Conservation (phyloP, 2,113 vertebrate genomes). For the Oncorhynchus mykiss region DNA sequence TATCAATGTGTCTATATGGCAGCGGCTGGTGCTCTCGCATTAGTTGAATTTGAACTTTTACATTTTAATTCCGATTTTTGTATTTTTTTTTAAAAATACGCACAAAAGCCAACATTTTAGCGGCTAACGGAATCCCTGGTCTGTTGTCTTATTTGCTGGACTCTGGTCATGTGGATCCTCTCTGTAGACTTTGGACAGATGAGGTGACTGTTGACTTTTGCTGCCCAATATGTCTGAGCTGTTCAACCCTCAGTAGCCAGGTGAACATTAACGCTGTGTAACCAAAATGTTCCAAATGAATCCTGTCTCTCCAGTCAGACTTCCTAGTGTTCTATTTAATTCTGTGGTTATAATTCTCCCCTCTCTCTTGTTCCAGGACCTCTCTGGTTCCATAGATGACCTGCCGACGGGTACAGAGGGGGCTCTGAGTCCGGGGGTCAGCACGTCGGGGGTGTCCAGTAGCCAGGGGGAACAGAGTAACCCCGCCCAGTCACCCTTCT, state of each 20-base stretch:
- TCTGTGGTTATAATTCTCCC: constrained; percentile 7
- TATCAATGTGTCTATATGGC: too few relatives aligned
- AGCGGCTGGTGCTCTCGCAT: too few relatives aligned
- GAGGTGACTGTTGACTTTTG: too few relatives aligned
- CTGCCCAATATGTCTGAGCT: too few relatives aligned
- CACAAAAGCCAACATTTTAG: too few relatives aligned
- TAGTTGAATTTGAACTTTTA: too few relatives aligned
- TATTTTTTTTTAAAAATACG: too few relatives aligned
- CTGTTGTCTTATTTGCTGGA: neutral
- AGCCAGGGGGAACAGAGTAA: constrained; percentile 99
- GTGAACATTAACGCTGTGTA: too few relatives aligned
- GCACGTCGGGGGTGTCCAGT: constrained; percentile 98
- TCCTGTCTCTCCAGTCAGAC: neutral
- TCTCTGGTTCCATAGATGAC: constrained; percentile 97
- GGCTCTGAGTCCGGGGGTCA: constrained; percentile 95
- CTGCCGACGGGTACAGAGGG: constrained; percentile 95
- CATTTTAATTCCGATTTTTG: too few relatives aligned
- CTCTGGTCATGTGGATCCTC: neutral
- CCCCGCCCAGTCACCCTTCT: constrained; percentile 98
- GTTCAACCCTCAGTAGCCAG: neutral
- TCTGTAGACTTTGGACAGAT: neutral
- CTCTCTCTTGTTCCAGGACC: constrained; percentile 80
- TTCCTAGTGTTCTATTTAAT: neutral
- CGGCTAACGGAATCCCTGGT: too few relatives aligned
- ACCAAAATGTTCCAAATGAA: too few relatives aligned